Conservation (phyloP, 2,797 vertebrate species). For the Thripadectes ignobilis region DNA sequence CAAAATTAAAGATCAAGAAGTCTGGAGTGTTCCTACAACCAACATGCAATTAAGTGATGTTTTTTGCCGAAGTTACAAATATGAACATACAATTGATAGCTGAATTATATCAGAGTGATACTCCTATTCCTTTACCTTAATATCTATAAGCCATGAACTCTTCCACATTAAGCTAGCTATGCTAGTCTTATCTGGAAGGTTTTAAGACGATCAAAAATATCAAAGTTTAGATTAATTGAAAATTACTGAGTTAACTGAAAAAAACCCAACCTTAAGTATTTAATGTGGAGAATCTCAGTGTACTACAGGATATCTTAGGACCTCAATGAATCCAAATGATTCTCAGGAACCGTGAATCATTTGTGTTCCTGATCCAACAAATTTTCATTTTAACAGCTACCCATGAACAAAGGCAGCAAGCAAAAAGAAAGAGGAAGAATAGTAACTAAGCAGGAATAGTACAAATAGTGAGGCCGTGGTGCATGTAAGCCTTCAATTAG, state of each 20-base stretch:
- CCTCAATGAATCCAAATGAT: not conserved
- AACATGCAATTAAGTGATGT: not conserved
- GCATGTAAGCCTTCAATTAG: not conserved
- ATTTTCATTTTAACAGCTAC: not conserved
- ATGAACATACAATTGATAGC: not conserved
- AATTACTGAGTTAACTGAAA: not conserved
- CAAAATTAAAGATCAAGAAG: not conserved
- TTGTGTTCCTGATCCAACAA: not conserved
- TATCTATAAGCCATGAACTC: not conserved
- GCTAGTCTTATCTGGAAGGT: not conserved
- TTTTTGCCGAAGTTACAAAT: not conserved
- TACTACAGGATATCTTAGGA: not conserved
- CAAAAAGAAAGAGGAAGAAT: not conserved
- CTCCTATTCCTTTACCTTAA: not conserved
- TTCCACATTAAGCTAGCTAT: not conserved
- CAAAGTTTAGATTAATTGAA: not conserved
- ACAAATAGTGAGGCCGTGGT: not conserved
- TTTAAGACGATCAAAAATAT: not conserved
- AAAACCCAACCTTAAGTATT: not conserved
- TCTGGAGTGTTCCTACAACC: not conserved
- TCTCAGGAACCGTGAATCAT: not conserved
- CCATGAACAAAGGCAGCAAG: not conserved
- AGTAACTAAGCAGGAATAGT: not conserved
- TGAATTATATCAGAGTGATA: not conserved
- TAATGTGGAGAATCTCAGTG: not conserved